A percentile compares a stretch with the other conserved stretches of the same genome.
Conservation (phyloP, 2,797 vertebrate species). For the Gallinago solitaria region DNA sequence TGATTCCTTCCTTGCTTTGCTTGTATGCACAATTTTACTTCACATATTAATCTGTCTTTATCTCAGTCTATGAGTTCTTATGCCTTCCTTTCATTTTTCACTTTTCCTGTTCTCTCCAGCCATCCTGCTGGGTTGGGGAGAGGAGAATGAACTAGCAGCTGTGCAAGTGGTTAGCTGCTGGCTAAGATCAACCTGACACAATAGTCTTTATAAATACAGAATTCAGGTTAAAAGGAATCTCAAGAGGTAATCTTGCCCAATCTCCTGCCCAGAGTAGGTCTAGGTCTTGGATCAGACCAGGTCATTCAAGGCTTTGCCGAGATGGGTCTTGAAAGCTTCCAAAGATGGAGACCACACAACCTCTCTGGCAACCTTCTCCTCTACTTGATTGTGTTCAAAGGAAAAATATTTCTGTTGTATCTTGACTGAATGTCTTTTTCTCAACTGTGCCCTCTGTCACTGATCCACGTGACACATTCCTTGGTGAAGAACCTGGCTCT, state of each 20-base stretch:
- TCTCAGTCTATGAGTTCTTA: not conserved
- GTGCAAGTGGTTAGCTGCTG: not conserved
- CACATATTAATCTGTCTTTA: not conserved
- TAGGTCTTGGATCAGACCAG: not conserved
- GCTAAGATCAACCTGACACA: not conserved
- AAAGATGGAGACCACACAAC: too few relatives aligned
- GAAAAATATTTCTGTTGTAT: not conserved
- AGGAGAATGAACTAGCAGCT: not conserved
- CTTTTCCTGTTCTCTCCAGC: not conserved
- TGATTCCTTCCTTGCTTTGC: not conserved
- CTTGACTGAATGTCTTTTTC: not conserved
- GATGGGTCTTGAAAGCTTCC: not conserved
- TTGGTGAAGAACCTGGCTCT: not conserved
- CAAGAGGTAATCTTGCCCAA: not conserved
- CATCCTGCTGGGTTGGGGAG: not conserved
- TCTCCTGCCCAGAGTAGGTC: not conserved
- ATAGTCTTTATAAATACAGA: not conserved
- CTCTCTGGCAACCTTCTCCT: not conserved
- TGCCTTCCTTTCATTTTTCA: not conserved
- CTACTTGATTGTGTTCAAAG: not conserved
- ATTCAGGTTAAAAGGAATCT: not conserved
- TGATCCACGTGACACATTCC: accelerated
- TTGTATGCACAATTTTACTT: not conserved
- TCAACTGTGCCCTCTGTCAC: not conserved
- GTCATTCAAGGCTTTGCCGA: not conserved